Evolutionary conservation across 2,888 invertebrate genomes (phyloP), one percentile per base, ranked within the genome.

Genomic region (Seira ritae): DNA sequence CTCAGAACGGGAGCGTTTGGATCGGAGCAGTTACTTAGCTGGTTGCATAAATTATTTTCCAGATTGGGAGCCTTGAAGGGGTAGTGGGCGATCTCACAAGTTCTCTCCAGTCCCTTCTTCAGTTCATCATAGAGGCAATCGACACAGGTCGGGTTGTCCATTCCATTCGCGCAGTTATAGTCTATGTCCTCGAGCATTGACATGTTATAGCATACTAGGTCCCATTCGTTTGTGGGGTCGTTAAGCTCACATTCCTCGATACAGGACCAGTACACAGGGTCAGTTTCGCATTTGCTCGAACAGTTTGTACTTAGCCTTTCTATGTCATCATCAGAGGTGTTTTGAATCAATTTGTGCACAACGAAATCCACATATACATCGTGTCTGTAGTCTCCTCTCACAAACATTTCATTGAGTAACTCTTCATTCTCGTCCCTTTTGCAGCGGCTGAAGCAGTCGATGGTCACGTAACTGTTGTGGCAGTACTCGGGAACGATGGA

Each of bases 201-300:
- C n/a, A n/a, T n/a, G n/a, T n/a, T n/a, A n/a, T n/a, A n/a, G n/a
- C n/a, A n/a, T n/a, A n/a, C n/a, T n/a, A n/a, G n/a, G n/a, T n/a
- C n/a, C 80, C 80, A 80, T 3, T 68, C 22, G 0, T 37, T 19
- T 0, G 80, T 80, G 42, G 67, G 80, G 24, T 80, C 80, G 4
- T 24, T 10, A 10, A 3, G 8, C 12, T 74, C 69, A 46, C 80
- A 80, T 2, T 74, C 65, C 15, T 31, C 62, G 1, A 80, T 55
- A 62, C 80, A 80, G 37, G 73, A 37, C 80, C 80, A 80, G 69
- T 80, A 80, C 6, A 80, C 0, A 6, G 80, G 80, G 42, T 80
- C 80, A 19, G 80, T 31, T 62, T 80, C 62, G 10, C 80, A 80
- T 24, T 74, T 80, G 31, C 31, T 31, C 8, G 31, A 55, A 55